A percentile compares a stretch with the other conserved stretches of the same genome.
These are phyloP conservation scores for Phalacrocorax aristotelis DNA, from an alignment of 2,113 vertebrate genomes.

Conservation along the genomic window DNA sequence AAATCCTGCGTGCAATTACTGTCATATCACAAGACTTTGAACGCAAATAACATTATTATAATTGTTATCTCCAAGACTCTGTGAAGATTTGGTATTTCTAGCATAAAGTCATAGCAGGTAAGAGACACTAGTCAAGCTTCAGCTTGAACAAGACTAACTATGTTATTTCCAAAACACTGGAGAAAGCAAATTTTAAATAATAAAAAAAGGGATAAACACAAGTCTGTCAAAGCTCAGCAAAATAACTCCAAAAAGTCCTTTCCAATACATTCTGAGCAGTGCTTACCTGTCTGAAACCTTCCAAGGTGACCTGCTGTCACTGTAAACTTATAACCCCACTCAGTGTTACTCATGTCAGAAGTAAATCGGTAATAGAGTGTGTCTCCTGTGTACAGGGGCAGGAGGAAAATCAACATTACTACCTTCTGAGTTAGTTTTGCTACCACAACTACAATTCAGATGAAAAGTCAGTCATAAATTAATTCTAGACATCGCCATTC, in stretches of 20 bases:
- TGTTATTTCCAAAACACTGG: fast-evolving
- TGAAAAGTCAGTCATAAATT: neutral
- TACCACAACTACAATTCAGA: neutral
- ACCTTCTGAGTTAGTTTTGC: neutral
- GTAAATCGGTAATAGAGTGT: slow-evolving; percentile 92
- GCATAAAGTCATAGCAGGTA: neutral
- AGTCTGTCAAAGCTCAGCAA: neutral
- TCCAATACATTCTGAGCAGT: neutral
- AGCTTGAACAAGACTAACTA: neutral
- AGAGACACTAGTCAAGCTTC: neutral
- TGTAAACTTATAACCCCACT: slow-evolving; percentile 98
- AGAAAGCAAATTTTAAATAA: neutral
- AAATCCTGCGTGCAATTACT: neutral
- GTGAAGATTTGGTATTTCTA: neutral
- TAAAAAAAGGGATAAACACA: neutral
- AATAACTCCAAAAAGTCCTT: neutral
- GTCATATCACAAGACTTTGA: neutral
- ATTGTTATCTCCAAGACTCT: neutral
- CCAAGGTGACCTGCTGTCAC: slow-evolving; percentile 94
- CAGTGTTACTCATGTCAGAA: slow-evolving; percentile 98
- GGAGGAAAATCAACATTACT: neutral
- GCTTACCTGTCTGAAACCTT: slow-evolving; percentile 93
- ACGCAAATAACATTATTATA: neutral
- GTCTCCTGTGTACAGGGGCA: slow-evolving; percentile 78
- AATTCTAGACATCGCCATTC: neutral